Evolutionary conservation across 2,888 invertebrate species (phyloP).

Genomic region (Drosophila rubida): DNA sequence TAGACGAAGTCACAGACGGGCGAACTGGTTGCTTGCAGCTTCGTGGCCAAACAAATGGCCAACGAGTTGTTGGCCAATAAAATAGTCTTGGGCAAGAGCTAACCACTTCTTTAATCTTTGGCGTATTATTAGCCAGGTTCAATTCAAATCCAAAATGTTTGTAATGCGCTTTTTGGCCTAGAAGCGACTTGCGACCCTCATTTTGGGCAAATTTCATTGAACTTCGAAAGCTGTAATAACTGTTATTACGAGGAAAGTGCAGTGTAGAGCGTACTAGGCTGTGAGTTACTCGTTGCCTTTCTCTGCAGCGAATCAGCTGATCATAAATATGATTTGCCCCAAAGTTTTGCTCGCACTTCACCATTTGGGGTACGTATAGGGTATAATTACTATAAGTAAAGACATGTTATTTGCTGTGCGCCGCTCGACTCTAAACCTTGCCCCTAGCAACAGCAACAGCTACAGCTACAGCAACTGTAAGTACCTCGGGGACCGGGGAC

Average conservation of each 20-base stretch:
- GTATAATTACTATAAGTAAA: slow-evolving; percentile 8
- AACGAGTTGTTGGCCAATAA: slow-evolving; percentile 12
- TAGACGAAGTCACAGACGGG: neutral
- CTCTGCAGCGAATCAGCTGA: neutral
- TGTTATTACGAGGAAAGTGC: neutral
- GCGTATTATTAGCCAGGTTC: neutral
- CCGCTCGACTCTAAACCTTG: slow-evolving; percentile 23
- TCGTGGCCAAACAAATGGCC: slow-evolving; percentile 43
- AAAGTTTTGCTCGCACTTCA: neutral
- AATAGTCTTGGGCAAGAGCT: slow-evolving; percentile 22
- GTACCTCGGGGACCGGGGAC: slow-evolving; percentile 14
- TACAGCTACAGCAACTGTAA: slow-evolving; percentile 59
- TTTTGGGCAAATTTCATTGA: slow-evolving; percentile 1
- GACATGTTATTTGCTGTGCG: neutral
- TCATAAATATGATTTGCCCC: neutral
- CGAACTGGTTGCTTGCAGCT: slow-evolving; percentile 14
- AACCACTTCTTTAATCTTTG: neutral
- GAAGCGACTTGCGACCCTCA: neutral
- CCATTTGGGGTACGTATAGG: neutral
- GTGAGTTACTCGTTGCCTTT: slow-evolving; percentile 6
- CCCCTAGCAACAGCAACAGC: slow-evolving; percentile 70
- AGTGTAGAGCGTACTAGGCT: neutral
- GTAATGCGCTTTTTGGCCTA: neutral
- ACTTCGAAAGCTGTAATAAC: neutral
- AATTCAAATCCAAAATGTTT: neutral